Evolutionary conservation across 2,113 vertebrate species (phyloP).

Genomic region (Leptosomus discolor): DNA sequence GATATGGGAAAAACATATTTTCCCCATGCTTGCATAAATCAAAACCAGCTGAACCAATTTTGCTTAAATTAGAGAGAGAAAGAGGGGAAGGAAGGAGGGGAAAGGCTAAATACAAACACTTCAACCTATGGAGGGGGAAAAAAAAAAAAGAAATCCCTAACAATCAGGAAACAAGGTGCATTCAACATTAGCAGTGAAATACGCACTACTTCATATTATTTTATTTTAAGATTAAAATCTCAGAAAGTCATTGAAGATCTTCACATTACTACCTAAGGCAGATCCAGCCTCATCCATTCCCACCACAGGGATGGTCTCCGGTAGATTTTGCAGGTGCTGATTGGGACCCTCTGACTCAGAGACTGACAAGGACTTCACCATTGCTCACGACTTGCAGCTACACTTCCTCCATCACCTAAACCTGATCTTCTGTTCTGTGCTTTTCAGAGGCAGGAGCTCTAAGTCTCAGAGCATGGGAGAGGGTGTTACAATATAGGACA

Average conservation of each 20-base stretch:
- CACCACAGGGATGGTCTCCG: neutral
- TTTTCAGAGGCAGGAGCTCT: neutral
- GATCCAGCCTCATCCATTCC: neutral
- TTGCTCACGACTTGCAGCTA: neutral
- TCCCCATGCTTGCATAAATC: slow-evolving; percentile 66
- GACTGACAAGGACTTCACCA: neutral
- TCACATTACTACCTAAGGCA: neutral
- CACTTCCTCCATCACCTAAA: neutral
- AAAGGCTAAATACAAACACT: neutral
- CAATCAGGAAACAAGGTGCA: neutral
- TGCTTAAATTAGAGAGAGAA: neutral
- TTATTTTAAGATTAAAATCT: neutral
- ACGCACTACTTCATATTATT: neutral
- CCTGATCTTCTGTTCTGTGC: neutral
- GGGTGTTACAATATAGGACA: neutral
- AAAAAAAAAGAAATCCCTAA: neutral
- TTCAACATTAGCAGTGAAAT: neutral
- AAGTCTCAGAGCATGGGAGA: neutral
- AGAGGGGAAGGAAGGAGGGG: neutral
- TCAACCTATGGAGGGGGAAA: accelerated
- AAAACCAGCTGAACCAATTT: slow-evolving; percentile 57
- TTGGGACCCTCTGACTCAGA: neutral
- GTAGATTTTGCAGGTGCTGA: neutral
- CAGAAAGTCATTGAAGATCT: neutral
- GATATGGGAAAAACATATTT: slow-evolving; percentile 62